Base-by-base conservation (phyloP, 2,888 invertebrate genomes). In the Caenorhabditis sp. region DNA sequence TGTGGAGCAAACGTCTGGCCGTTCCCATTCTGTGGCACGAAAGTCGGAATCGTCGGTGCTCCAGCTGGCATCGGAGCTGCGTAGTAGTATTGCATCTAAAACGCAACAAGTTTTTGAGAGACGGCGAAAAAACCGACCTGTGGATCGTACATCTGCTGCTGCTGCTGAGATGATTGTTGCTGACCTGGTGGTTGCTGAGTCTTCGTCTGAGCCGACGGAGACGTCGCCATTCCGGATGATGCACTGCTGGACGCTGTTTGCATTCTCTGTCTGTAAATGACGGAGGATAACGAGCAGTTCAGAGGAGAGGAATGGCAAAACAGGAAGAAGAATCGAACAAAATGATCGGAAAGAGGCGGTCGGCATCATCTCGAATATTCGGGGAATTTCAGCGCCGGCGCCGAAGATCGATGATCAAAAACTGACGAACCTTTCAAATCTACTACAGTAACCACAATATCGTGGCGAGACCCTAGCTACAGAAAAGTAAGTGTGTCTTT, bases 11-110 rank as follows among this genome's bases (percentile, higher is more conserved):
- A 52, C 1, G 22, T 26, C 24, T 73, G 63, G 7, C 63, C 50
- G 35, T 35, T 52, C 11, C 39, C 53, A 8, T 65, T 52, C 17
- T 27, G 59, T 26, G 52, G 53, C n/a, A 66, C 48, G 32, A 32
- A 74, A 6, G 45, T 20, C 7, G 66, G 48, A 43, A 73, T 59
- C 13, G 58, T 58, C 11, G 65, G 73, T 8, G 43, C 46, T 9
- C 41, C 41, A 8, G 50, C 26, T 45, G 58, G 59, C 65, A 73
- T 65, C 7, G 73, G 46, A 50, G 65, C 65, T 8, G 73, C 59
- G 32, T 59, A 73, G 53, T 73, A 73, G 35, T 65, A 59, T 53
- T 73, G 65, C 52, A 73, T 72, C 56, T 70, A 26, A 27, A 53
- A 53, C 15, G 8, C 26, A 17, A 4, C 30, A 9, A 5, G 30